Evolutionary conservation across 1,140 invertebrate genomes (phyloP).

Genomic region (Ceratitis capitata): DNA sequence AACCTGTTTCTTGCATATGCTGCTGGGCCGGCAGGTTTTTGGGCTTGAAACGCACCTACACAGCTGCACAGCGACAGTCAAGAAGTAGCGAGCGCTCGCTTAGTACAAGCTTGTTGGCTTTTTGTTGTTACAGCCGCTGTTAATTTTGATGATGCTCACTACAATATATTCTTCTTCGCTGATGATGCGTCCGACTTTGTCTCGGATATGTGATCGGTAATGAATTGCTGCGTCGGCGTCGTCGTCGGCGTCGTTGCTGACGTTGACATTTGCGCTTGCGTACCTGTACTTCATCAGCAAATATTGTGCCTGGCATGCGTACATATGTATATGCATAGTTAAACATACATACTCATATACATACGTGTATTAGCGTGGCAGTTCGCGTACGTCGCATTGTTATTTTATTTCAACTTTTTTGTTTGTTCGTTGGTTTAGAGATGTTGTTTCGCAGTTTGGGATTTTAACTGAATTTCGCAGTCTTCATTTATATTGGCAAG

Average conservation of each 20-base stretch:
- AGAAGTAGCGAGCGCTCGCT: background rate
- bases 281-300: background rate
- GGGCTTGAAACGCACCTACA: background rate
- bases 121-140: background rate
- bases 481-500: slow-evolving; percentile 64
- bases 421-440: background rate
- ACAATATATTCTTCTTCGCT: background rate
- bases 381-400: background rate
- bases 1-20: background rate
- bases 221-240: background rate
- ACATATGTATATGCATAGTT: background rate
- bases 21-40: slow-evolving; percentile 21
- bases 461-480: background rate
- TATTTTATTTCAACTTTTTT: too few species aligned
- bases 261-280: background rate
- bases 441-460: slow-evolving; percentile 35
- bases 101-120: background rate
- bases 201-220: background rate
- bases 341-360: background rate
- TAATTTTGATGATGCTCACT: background rate
- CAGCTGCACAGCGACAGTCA: background rate
- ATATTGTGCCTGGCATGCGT: background rate
- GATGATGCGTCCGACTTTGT: slow-evolving; percentile 11
- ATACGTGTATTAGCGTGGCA: slow-evolving; percentile 7
- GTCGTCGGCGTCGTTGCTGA: background rate